Conservation (phyloP, 2,888 invertebrate species). For the Adineta ricciae region DNA sequence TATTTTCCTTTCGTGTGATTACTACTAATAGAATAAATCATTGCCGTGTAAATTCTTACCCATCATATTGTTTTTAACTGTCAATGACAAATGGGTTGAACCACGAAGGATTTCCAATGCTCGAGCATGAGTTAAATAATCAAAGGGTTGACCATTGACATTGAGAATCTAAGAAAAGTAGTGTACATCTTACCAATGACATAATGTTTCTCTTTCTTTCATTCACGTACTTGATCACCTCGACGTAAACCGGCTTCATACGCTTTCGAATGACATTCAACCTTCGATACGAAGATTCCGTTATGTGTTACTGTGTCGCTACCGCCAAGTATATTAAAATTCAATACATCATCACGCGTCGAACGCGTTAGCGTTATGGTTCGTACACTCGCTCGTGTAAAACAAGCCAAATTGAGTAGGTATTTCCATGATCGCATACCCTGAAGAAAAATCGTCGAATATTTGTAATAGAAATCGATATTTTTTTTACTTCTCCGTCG, state of each 20-base stretch:
- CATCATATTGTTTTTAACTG: conserved; percentile 88
- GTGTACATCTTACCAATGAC: too few species aligned
- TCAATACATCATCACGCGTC: conserved; percentile 68
- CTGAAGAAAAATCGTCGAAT: not conserved
- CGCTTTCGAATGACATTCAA: conserved; percentile 81
- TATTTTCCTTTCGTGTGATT: not conserved
- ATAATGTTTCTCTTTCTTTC: too few species aligned
- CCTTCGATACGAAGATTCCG: conserved; percentile 86
- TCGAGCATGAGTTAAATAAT: conserved; percentile 76
- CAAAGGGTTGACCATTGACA: conserved; percentile 91
- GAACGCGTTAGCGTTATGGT: conserved; percentile 81
- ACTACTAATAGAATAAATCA: too few species aligned
- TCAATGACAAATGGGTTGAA: conserved; percentile 87
- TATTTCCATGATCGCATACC: not conserved
- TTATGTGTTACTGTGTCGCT: conserved; percentile 66
- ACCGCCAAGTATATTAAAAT: conserved; percentile 58
- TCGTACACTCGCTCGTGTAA: conserved; percentile 83
- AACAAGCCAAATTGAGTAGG: conserved; percentile 91
- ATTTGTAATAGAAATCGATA: not conserved
- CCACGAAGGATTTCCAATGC: conserved; percentile 84
- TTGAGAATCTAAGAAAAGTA: conserved; percentile 62
- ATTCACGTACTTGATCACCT: conserved; percentile 65
- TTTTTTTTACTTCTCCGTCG: not conserved
- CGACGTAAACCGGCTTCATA: conserved; percentile 88
- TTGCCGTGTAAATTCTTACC: conserved; percentile 41